Percentiles rank a stretch among this genome's conserved stretches.
phyloP scores from a whole-genome alignment of 2,113 vertebrate genomes.

The Pelecanoides urinatrix region DNA sequence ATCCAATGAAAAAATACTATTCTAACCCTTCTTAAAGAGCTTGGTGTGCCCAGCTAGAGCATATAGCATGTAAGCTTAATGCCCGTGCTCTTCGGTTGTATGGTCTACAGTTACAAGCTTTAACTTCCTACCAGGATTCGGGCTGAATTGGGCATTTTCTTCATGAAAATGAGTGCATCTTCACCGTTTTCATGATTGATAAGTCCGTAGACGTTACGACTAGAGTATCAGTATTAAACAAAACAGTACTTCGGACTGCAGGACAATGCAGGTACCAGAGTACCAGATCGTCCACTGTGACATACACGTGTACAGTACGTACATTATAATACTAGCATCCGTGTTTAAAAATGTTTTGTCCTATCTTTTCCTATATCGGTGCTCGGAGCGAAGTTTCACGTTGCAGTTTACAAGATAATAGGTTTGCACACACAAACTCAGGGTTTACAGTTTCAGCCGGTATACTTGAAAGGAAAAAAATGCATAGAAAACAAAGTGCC shows the following conservation, averaged over 20 bases:
- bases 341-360: slow-evolving; percentile 16
- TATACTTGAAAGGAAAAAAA: slow-evolving; percentile 70
- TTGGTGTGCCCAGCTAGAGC: neutral
- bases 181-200: neutral
- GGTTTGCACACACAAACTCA: slow-evolving; percentile 74
- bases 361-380: slow-evolving; percentile 61
- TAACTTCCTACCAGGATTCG: neutral
- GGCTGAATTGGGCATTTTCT: neutral
- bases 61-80: neutral
- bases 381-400: slow-evolving; percentile 55
- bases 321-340: slow-evolving; percentile 46
- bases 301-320: neutral
- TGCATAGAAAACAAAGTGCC: neutral
- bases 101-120: neutral
- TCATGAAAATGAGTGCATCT: slow-evolving; percentile 7
- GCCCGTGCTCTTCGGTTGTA: neutral
- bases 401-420: slow-evolving; percentile 74
- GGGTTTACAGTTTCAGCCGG: slow-evolving; percentile 72
- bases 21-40: neutral
- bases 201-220: neutral
- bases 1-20: neutral
- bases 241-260: slow-evolving; percentile 54
- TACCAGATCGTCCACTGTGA: neutral
- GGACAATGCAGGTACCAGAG: slow-evolving; percentile 58
- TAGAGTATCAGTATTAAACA: neutral